phyloP scores from a whole-genome alignment of 2,888 invertebrate species.

The Lathronympha strigana region DNA sequence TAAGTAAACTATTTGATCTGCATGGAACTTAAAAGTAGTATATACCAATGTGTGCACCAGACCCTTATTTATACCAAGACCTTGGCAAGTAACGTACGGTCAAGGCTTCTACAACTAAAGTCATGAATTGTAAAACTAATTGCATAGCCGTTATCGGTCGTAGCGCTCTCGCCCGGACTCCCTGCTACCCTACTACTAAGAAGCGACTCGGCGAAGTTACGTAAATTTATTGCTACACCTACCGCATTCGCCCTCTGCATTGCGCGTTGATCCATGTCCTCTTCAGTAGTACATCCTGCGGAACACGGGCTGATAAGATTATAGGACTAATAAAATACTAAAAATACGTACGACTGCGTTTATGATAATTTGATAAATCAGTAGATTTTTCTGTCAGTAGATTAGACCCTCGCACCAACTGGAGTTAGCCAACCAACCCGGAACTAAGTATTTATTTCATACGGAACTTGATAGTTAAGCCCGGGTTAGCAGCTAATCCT shows the following conservation, averaged over 20 bases:
- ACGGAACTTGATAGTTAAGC: no score
- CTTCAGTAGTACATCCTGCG: background rate
- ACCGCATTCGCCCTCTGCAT: conserved; percentile 12
- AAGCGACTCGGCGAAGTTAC: background rate
- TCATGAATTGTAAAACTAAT: background rate
- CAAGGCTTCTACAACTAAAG: background rate
- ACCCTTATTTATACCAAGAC: background rate
- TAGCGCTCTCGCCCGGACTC: background rate
- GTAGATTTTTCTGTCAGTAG: no score
- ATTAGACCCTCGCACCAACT: no score
- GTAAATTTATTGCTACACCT: conserved; percentile 4
- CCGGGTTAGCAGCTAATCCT: no score
- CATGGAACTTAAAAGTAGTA: no score
- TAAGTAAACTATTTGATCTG: no score
- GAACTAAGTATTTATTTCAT: no score
- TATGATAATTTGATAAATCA: no score
- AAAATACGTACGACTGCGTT: no score
- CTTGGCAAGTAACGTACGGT: background rate
- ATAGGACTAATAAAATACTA: no score
- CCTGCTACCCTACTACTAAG: background rate
- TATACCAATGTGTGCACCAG: no score
- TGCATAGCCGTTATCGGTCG: background rate
- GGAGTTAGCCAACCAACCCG: no score
- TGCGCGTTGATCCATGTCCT: background rate
- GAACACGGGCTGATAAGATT: background rate